Percentiles rank a stretch among this genome's conserved stretches.
Evolutionary conservation across 2,113 vertebrate species (phyloP).

Genomic region (Ictidomys tridecemlineatus): DNA sequence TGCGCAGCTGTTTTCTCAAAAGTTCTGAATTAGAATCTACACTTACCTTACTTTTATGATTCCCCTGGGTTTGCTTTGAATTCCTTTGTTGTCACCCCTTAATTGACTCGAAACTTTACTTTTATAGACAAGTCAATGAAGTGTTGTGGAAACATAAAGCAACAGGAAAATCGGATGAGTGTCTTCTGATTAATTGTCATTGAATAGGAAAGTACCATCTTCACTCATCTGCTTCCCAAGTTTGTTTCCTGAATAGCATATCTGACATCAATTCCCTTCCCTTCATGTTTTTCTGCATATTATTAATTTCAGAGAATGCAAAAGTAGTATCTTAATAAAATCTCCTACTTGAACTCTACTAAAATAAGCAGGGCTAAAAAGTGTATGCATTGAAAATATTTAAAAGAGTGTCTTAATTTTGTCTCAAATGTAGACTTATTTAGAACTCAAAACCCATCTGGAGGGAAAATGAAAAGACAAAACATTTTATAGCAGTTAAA

Average conservation of each 20-base stretch:
- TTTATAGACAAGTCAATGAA: slow-evolving; percentile 69
- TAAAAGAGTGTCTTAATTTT: neutral
- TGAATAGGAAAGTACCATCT: slow-evolving; percentile 21
- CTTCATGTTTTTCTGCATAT: neutral
- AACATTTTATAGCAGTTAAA: neutral
- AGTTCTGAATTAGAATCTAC: slow-evolving; percentile 76
- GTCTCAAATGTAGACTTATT: neutral
- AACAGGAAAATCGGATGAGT: neutral
- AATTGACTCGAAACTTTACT: slow-evolving; percentile 74
- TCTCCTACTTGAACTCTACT: neutral
- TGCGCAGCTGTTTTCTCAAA: slow-evolving; percentile 82
- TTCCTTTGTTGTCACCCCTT: slow-evolving; percentile 64
- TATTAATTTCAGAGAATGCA: neutral
- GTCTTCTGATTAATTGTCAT: slow-evolving; percentile 6
- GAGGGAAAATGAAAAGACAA: neutral
- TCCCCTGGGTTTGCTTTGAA: slow-evolving; percentile 74
- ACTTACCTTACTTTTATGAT: slow-evolving; percentile 56
- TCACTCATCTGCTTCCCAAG: neutral
- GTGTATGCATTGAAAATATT: neutral
- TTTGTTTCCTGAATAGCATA: neutral
- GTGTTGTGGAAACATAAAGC: slow-evolving; percentile 63
- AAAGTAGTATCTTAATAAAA: slow-evolving; percentile 16
- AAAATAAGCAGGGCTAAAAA: neutral
- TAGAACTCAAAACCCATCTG: neutral
- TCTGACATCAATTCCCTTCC: neutral